These are phyloP conservation scores for Carposina sasakii DNA, from an alignment of 1,140 invertebrate species.

Conservation along the genomic window DNA sequence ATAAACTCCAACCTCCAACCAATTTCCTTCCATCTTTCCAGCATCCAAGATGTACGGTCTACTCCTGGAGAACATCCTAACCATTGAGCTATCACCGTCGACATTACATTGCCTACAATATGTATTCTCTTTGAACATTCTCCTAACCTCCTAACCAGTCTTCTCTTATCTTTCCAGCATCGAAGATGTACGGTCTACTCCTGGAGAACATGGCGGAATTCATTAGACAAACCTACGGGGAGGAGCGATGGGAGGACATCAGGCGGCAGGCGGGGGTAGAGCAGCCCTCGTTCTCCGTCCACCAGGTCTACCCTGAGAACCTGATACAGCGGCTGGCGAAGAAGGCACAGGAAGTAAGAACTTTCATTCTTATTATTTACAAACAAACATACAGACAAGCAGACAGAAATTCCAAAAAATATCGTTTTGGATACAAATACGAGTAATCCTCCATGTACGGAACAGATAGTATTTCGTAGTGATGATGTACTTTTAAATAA, in stretches of 20 bases:
- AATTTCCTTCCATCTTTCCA: conserved; percentile 19
- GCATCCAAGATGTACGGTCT: conserved; percentile 91
- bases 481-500: too few relatives aligned
- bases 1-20: too few relatives aligned
- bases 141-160: too few relatives aligned
- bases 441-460: too few relatives aligned
- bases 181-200: conserved; percentile 94
- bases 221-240: conserved; percentile 91
- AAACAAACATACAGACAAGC: too few relatives aligned
- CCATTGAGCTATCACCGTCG: too few relatives aligned
- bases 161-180: conserved; percentile 21
- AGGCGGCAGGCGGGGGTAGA: conserved; percentile 86
- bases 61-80: conserved; percentile 93
- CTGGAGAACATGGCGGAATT: conserved; percentile 94
- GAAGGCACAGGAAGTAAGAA: conserved; percentile 85
- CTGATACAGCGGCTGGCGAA: conserved; percentile 87
- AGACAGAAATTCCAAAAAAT: too few relatives aligned
- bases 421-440: too few relatives aligned
- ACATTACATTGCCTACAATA: too few relatives aligned
- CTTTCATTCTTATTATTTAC: too few relatives aligned
- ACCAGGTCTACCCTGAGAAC: conserved; percentile 94
- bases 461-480: too few relatives aligned
- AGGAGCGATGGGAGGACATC: conserved; percentile 93
- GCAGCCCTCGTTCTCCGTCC: conserved; percentile 90
- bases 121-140: too few relatives aligned